Percentiles rank a stretch among this genome's conserved stretches.
These are phyloP conservation scores for Mesodorylaimus sp. DNA, from an alignment of 2,888 invertebrate genomes.

Conservation along the genomic window DNA sequence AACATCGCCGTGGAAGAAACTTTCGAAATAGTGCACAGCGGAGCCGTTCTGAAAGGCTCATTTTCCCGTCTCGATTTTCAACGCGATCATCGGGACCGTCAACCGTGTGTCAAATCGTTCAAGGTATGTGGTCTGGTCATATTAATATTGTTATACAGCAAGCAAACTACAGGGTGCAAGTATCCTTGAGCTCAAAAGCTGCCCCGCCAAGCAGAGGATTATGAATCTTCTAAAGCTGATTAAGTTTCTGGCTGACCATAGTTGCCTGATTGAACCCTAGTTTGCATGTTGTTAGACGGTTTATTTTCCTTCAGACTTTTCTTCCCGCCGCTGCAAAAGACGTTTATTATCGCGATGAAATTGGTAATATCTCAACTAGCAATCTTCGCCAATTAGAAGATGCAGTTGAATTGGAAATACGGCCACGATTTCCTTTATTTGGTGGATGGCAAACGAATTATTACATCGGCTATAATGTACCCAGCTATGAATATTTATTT, in stretches of 20 bases:
- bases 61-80: conserved; percentile 93
- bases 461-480: conserved; percentile 85
- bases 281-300: too few species aligned
- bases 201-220: too few species aligned
- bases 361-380: conserved; percentile 93
- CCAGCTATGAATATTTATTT: conserved; percentile 83
- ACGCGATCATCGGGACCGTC: conserved; percentile 58
- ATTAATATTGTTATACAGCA: too few species aligned
- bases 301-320: conserved; percentile 35
- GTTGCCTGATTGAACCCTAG: too few species aligned
- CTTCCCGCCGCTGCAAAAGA: conserved; percentile 67
- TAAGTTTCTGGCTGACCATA: too few species aligned
- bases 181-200: too few species aligned
- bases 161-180: too few species aligned
- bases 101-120: conserved; percentile 74
- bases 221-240: too few species aligned
- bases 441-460: conserved; percentile 98
- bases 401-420: conserved; percentile 79
- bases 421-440: conserved; percentile 88
- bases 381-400: conserved; percentile 70
- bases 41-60: conserved; percentile 58
- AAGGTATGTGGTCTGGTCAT: conserved; percentile 41
- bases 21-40: conserved; percentile 72
- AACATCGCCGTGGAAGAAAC: conserved; percentile 92
- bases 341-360: conserved; percentile 92